Base-by-base conservation (phyloP, 2,888 invertebrate genomes). In the Alcis repandata region DNA sequence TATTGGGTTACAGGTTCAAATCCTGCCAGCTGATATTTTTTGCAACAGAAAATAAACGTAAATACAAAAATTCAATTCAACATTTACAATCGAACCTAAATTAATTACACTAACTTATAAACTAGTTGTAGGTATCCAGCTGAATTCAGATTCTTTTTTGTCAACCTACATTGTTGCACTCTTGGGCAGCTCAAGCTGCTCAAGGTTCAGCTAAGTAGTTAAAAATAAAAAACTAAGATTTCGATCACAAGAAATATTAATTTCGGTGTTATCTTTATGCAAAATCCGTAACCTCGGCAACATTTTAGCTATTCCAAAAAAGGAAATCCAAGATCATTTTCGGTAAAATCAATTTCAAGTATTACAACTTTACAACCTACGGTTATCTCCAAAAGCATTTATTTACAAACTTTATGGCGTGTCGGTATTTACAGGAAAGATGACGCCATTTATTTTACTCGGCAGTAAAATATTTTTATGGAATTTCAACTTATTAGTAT, bases 361-460 rank as follows among this genome's bases (percentile, higher is more conserved):
- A 51, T 36, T 19, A n/a, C 13, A 13, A 9, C 36, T 19, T 36
- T 19, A n/a, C 13, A 13, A 9, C 36, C 36, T 51, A 51, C 51
- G 36, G 36, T 51, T 51, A 36, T n/a, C 19, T 19, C 51, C 51
- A 51, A 20, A 51, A 6, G 20, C 20, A 33, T 36, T 51, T 51
- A 51, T 51, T 51, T 51, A 51, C 51, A 51, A 13, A 51, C 17
- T 51, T 36, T 51, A 51, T 51, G 36, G n/a, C 51, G n/a, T n/a
- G n/a, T n/a, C n/a, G n/a, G n/a, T n/a, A 9, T 36, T 1, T 10
- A 51, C 51, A 51, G 51, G 20, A 36, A 51, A 36, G 51, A 20
- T 51, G 51, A 51, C 36, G 51, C 36, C 51, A 36, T 51, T 36
- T 36, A 19, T 33, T 11, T 1, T n/a, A n/a, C n/a, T 19, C 20